A percentile compares a stretch with the other conserved stretches of the same genome.
These are phyloP conservation scores for Cydia strobilella DNA, from an alignment of 1,140 invertebrate genomes.

Conservation along the genomic window DNA sequence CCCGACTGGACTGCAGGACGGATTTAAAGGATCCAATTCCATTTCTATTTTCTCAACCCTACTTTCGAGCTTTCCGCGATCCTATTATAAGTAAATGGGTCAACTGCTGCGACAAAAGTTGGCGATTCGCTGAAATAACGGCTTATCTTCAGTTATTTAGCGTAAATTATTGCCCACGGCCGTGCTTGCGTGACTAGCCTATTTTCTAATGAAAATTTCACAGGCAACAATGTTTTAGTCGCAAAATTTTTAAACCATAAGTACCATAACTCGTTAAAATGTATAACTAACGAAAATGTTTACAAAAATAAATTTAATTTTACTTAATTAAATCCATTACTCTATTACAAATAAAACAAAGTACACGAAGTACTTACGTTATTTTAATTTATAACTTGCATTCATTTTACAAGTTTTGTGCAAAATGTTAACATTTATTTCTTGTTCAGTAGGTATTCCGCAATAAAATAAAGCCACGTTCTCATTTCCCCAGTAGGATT, in stretches of 20 bases:
- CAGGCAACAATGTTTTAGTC: background rate
- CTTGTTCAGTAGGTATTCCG: conserved; percentile 37
- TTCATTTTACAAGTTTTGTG: conserved; percentile 38
- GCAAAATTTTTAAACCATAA: too few species aligned
- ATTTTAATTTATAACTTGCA: conserved; percentile 25
- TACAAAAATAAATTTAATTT: background rate
- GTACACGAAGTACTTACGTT: background rate
- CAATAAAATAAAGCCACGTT: conserved; percentile 46
- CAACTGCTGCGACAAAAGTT: conserved; percentile 45
- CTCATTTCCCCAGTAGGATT: conserved; percentile 46
- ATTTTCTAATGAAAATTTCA: background rate
- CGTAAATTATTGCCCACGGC: background rate
- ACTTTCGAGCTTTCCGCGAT: conserved; percentile 47
- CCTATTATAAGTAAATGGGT: conserved; percentile 50
- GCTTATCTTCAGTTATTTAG: conserved; percentile 7
- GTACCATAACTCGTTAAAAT: too few species aligned
- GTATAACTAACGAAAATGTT: background rate
- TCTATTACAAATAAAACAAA: background rate
- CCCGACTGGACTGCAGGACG: conserved; percentile 31
- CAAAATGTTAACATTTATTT: conserved; percentile 44
- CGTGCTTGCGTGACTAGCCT: background rate
- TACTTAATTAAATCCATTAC: background rate
- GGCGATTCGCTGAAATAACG: conserved; percentile 1
- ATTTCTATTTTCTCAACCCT: conserved; percentile 51
- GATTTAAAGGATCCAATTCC: conserved; percentile 47